phyloP scores from a whole-genome alignment of 2,797 vertebrate genomes.

The Euphonia xanthogaster region DNA sequence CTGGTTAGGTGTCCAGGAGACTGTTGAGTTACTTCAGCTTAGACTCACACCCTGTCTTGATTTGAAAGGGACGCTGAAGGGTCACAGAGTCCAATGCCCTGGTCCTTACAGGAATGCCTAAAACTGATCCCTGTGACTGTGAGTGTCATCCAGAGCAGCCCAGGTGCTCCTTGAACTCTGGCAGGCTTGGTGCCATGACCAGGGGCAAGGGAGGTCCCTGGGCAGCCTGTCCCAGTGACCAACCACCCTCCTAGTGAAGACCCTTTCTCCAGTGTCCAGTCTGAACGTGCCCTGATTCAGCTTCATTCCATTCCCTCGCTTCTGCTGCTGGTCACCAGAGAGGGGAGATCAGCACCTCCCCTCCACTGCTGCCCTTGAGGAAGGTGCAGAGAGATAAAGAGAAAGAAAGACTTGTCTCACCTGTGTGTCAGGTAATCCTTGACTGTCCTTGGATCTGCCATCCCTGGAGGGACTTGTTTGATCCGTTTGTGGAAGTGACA shows the following conservation, averaged over 20 bases:
- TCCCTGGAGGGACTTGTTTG: not conserved
- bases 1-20: not conserved
- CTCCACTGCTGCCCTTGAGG: not conserved
- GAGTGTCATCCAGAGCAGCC: not conserved
- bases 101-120: not conserved
- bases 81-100: not conserved
- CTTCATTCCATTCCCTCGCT: fast-evolving
- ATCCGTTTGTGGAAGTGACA: not conserved
- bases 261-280: not conserved
- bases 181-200: not conserved
- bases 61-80: not conserved
- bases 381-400: not conserved
- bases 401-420: not conserved
- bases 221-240: not conserved
- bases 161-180: not conserved
- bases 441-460: not conserved
- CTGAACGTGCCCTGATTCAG: not conserved
- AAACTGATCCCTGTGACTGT: not conserved
- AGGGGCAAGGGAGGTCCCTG: not conserved
- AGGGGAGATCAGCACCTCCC: not conserved
- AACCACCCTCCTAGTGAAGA: not conserved
- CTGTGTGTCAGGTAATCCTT: not conserved
- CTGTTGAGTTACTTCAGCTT: not conserved
- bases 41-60: not conserved
- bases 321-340: not conserved